Evolutionary conservation across 2,888 invertebrate species (phyloP).

Genomic region (Sinodicranocentrus sp.): DNA sequence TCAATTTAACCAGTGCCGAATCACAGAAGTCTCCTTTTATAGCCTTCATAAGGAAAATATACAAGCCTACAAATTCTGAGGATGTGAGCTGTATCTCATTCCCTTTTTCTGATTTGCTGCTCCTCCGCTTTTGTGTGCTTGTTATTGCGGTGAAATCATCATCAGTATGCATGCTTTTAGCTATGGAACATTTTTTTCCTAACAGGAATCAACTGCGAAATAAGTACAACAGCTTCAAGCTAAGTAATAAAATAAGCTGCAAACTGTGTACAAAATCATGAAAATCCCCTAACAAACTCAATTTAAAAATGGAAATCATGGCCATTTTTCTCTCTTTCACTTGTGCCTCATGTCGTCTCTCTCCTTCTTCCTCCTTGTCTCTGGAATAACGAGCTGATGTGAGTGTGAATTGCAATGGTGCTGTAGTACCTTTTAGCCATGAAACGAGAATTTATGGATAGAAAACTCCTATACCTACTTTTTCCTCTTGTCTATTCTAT

Average conservation of each 20-base stretch:
- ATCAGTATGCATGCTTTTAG: conserved; percentile 57
- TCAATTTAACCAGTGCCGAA: no score
- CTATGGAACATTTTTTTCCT: conserved; percentile 37
- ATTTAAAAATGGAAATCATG: conserved; percentile 71
- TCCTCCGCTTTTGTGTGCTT: conserved; percentile 24
- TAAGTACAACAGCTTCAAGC: conserved; percentile 44
- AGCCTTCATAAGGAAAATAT: no score
- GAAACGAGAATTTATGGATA: conserved; percentile 10
- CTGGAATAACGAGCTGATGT: conserved; percentile 24
- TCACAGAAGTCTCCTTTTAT: not conserved
- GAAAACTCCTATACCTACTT: not conserved
- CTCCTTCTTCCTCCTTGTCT: conserved; percentile 40
- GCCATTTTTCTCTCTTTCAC: conserved; percentile 64
- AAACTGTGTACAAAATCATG: conserved; percentile 67
- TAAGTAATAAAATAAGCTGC: conserved; percentile 65
- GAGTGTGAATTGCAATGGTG: not conserved
- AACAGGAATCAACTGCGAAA: conserved; percentile 36
- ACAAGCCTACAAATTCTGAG: no score
- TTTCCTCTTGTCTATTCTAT: no score
- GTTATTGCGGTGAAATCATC: conserved; percentile 38
- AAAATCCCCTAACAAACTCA: conserved; percentile 69
- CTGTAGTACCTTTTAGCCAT: not conserved
- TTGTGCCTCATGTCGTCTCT: conserved; percentile 51
- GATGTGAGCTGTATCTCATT: no score
- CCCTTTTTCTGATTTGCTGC: not conserved